Evolutionary conservation across 37 sponge, comb jelly and placozoan genomes (phyloP), one percentile per base, ranked within the genome.

Genomic region (Theonella swinhoei): DNA sequence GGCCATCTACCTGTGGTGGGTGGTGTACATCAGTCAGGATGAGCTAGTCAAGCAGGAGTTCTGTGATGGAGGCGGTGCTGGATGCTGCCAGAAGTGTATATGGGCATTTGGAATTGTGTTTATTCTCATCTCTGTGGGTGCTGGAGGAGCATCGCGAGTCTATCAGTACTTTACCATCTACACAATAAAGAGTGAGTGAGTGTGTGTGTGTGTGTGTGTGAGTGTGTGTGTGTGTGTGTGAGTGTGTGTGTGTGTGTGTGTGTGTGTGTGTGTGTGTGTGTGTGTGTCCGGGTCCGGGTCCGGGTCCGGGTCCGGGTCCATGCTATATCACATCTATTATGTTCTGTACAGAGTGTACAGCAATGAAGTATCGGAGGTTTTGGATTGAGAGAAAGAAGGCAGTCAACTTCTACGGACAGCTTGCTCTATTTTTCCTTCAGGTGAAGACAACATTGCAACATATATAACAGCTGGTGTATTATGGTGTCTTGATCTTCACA

Each of bases 121-220:
- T 47, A 8, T 90, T 4, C 8, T 81, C 31, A 32, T 90, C 9
- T 58, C 78, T 0, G 9, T 62, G 24, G 0, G 69, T 0, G 71
- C 69, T 3, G 86, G 91, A 0, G 75, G 62, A 32, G 63, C 65
- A 7, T 69, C 76, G 29, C 61, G 82, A 42, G 31, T 75, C 38
- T 90, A 90, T 43, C 91, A 90, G 78, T 80, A 85, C n/a, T 25
- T 85, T 37, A 40, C 76, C 19, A 34, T 90, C 22, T 75, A 90
- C 64, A 80, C 82, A 37, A 75, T 90, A 0, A 65, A 68, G 7
- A 74, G 91, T 85, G 39, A 83, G 83, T 66, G 24, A 47, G 54
- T 47, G 14, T 14, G 14, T 14, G 11, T 47, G 54, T 47, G 14
- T 47, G 7, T 47, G 54, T 7, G 54, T 7, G 54, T 7, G 54